Conservation (phyloP, 92 coral and sea anemone genomes). For the Zoanthus sociatus region DNA sequence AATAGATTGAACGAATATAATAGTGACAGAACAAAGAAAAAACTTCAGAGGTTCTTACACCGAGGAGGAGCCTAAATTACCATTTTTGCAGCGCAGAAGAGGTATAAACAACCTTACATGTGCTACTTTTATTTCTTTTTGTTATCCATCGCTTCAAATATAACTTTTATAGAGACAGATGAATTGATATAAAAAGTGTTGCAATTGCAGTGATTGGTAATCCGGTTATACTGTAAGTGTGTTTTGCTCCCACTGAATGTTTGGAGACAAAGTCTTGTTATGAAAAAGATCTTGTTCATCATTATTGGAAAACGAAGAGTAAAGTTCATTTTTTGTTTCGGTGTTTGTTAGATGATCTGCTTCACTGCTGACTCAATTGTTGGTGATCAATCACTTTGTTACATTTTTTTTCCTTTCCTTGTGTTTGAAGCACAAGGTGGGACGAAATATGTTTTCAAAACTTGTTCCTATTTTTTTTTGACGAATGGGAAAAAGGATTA, state of each 20-base stretch:
- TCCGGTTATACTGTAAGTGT: not conserved
- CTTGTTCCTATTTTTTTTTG: too few relatives aligned
- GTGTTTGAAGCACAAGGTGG: too few relatives aligned
- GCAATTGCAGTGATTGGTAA: not conserved
- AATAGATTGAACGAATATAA: too few relatives aligned
- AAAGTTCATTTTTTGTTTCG: not conserved
- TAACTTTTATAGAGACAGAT: not conserved
- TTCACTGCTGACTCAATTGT: too few relatives aligned
- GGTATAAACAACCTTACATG: not conserved
- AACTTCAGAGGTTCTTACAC: too few relatives aligned
- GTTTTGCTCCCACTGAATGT: not conserved
- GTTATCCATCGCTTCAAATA: not conserved
- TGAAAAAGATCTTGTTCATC: not conserved
- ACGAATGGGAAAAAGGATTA: too few relatives aligned
- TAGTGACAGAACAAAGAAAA: too few relatives aligned
- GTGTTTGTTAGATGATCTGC: too few relatives aligned
- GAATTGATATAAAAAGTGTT: not conserved
- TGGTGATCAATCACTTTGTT: too few relatives aligned
- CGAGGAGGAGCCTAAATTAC: not conserved
- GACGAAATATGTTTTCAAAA: too few relatives aligned
- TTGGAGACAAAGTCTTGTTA: not conserved
- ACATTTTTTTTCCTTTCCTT: too few relatives aligned
- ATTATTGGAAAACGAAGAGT: not conserved
- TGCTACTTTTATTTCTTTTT: not conserved
- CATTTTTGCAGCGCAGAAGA: not conserved